Evolutionary conservation across 2,888 invertebrate species (phyloP).

Genomic region (Keiferia lycopersicella): DNA sequence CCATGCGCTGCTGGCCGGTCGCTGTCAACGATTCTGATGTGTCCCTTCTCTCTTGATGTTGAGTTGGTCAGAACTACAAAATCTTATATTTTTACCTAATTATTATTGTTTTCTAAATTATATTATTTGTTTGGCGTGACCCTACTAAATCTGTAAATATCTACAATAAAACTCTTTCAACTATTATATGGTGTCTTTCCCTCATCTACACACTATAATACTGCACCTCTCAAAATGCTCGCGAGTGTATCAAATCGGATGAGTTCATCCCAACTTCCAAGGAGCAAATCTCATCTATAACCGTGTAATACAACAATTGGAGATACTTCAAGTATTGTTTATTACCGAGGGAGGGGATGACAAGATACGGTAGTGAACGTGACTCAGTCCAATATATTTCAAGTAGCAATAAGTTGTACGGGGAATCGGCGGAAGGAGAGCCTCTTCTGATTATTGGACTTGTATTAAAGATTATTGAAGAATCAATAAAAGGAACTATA

Average conservation of each 20-base stretch:
- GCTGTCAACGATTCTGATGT: no score
- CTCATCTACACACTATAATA: no score
- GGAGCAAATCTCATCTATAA: neutral
- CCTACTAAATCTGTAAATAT: no score
- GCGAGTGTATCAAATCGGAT: neutral
- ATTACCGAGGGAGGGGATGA: conserved; percentile 2
- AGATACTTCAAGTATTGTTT: neutral
- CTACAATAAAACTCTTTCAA: no score
- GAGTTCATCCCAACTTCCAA: conserved; percentile 2
- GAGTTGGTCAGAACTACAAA: no score
- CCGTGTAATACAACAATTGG: neutral
- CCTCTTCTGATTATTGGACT: conserved; percentile 4
- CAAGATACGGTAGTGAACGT: neutral
- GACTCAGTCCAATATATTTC: conserved; percentile 5
- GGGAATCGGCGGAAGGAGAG: neutral
- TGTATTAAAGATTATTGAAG: neutral
- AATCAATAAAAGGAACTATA: neutral
- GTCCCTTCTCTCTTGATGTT: no score
- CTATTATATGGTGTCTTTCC: no score
- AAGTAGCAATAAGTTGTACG: conserved; percentile 11
- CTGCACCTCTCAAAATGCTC: no score
- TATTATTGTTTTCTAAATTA: no score
- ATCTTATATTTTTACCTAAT: no score
- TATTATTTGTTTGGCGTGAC: no score
- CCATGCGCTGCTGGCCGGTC: no score